Base-by-base conservation (phyloP, 2,888 invertebrate species). In the Aspidapion aeneum region DNA sequence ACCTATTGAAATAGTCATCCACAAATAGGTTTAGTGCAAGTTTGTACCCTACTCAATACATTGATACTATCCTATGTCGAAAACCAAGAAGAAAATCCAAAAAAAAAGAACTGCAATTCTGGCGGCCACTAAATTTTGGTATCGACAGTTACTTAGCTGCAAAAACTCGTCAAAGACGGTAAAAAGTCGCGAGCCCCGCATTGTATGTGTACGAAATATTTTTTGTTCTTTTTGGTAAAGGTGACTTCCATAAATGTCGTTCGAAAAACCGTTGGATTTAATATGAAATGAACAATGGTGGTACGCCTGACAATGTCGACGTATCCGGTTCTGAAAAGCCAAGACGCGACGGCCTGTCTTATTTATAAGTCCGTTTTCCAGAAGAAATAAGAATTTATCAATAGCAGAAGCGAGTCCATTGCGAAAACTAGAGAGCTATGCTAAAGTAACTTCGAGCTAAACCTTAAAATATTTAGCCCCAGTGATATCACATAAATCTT, bases 281-380 rank as follows among this genome's bases (percentile, higher is more conserved):
- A 75, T 76, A 76, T 76, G 76, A 76, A 75, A 75, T 75, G 75
- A 77, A 77, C 77, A 77, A 77, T 77, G 75, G 77, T 71, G 69
- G 76, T 74, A 75, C 74, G 74, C 75, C 71, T 73, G 71, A 74
- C 74, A 76, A 77, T 76, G 76, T 73, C 69, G 74, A 72, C 69
- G 69, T 69, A 74, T 74, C 73, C 72, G 73, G 74, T 74, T 73
- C 66, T 64, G 12, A 3, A 12, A 35, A 35, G 3, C 35, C 5
- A 35, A 35, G 35, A 35, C 35, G 35, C 35, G 35, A 35, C 68
- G 67, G 68, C 69, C 71, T 70, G 62, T 63, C 70, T 64, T 75
- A 75, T 75, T 75, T 75, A 75, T 75, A 73, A 73, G 74, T 72
- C 69, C 71, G 74, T 70, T 73, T 35, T 75, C 68, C 69, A 72